These are phyloP conservation scores for Anastrepha obliqua DNA, from an alignment of 1,140 invertebrate genomes.

Conservation along the genomic window DNA sequence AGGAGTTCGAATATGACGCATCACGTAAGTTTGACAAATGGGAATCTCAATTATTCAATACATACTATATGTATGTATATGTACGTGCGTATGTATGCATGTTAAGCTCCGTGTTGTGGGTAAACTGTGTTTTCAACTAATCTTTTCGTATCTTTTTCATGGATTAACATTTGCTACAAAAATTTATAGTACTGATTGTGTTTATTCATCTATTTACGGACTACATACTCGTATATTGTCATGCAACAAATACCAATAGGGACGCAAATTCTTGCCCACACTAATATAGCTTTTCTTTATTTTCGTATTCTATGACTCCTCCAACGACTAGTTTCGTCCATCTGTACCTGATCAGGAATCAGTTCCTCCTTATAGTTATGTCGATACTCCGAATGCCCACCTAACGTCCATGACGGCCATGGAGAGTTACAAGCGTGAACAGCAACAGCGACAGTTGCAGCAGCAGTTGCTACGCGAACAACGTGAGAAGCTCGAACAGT, in stretches of 20 bases:
- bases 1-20: slow-evolving; percentile 80
- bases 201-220: background rate
- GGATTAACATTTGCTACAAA: slow-evolving; percentile 29
- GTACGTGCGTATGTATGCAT: slow-evolving; percentile 3
- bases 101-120: background rate
- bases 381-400: slow-evolving; percentile 71
- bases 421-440: slow-evolving; percentile 70
- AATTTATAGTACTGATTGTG: slow-evolving; percentile 32
- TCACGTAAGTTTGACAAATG: slow-evolving; percentile 55
- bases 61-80: background rate
- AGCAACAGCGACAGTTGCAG: slow-evolving; percentile 64
- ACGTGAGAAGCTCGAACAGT: slow-evolving; percentile 53
- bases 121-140: slow-evolving; percentile 19
- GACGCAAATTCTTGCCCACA: background rate
- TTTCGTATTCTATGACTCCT: background rate
- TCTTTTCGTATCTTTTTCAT: slow-evolving; percentile 33
- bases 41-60: background rate
- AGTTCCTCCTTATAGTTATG: slow-evolving; percentile 71
- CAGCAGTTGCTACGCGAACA: slow-evolving; percentile 62
- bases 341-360: slow-evolving; percentile 71
- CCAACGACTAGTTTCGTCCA: slow-evolving; percentile 63
- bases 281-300: slow-evolving; percentile 32
- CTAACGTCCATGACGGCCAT: slow-evolving; percentile 74
- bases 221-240: background rate
- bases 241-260: background rate